These are phyloP conservation scores for Hipposideros armiger DNA, from an alignment of 2,113 vertebrate genomes.

Conservation along the genomic window DNA sequence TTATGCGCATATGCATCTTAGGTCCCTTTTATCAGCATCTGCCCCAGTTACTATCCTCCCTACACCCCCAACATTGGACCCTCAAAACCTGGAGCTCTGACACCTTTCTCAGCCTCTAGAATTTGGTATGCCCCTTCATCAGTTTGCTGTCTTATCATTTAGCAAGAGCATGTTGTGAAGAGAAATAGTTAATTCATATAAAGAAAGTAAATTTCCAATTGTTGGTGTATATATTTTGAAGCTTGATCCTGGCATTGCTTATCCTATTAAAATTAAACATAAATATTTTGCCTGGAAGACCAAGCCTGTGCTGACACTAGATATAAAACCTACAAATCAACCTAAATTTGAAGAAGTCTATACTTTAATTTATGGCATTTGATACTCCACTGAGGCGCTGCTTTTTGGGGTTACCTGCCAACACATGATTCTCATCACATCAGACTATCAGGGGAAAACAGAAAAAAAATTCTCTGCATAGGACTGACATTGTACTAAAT, in stretches of 20 bases:
- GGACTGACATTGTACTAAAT: background rate
- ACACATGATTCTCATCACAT: background rate
- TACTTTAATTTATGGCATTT: background rate
- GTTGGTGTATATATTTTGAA: background rate
- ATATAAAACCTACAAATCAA: slow-evolving; percentile 25
- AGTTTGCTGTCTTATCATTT: background rate
- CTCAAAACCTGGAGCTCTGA: background rate
- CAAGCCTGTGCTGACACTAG: background rate
- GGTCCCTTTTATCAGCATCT: background rate
- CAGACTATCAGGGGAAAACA: background rate
- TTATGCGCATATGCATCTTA: rapidly evolving
- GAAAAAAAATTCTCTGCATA: background rate
- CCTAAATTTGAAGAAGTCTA: background rate
- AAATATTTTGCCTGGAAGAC: background rate
- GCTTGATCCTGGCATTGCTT: slow-evolving; percentile 18
- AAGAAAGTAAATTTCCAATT: slow-evolving; percentile 15
- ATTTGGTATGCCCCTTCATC: background rate
- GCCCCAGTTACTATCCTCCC: background rate
- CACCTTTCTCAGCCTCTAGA: background rate
- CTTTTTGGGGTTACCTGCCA: background rate
- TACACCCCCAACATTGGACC: background rate
- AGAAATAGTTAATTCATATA: background rate
- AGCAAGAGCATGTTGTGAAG: background rate
- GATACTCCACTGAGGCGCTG: background rate
- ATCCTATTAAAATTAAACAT: background rate